Conservation (phyloP, 2,888 invertebrate genomes). For the Ophion costatus region DNA sequence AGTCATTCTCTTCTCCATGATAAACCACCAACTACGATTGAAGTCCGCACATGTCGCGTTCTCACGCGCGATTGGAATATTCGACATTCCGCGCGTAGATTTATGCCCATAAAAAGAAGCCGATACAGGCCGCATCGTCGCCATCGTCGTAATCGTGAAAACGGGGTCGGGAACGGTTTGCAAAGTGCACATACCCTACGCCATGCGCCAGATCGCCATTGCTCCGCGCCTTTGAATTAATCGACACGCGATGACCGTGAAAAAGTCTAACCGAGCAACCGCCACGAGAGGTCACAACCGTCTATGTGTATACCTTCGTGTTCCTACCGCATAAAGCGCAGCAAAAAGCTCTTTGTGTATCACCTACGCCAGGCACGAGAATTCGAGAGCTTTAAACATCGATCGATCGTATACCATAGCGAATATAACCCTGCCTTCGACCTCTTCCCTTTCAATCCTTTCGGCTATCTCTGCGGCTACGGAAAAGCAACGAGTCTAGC, state of each 20-base stretch:
- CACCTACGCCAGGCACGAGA: constrained; percentile 20
- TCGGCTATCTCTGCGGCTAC: background rate
- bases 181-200: constrained; percentile 10
- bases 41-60: constrained; percentile 23
- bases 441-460: constrained; percentile 1
- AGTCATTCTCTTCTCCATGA: background rate
- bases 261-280: constrained; percentile 37
- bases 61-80: constrained; percentile 21
- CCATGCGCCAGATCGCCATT: constrained; percentile 14
- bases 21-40: background rate
- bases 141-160: constrained; percentile 8
- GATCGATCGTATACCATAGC: constrained; percentile 28
- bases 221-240: constrained; percentile 49
- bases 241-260: constrained; percentile 67
- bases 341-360: constrained; percentile 37
- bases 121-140: constrained; percentile 10
- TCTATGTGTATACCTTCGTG: constrained; percentile 18
- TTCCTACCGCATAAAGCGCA: constrained; percentile 13
- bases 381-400: constrained; percentile 36
- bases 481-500: background rate
- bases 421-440: background rate
- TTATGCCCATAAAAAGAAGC: constrained; percentile 29
- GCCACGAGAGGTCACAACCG: constrained; percentile 55
- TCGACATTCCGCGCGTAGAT: constrained; percentile 21
- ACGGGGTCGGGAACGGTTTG: constrained; percentile 37